Base-by-base conservation (phyloP, 2,797 vertebrate species). In the Helostoma temminkii region DNA sequence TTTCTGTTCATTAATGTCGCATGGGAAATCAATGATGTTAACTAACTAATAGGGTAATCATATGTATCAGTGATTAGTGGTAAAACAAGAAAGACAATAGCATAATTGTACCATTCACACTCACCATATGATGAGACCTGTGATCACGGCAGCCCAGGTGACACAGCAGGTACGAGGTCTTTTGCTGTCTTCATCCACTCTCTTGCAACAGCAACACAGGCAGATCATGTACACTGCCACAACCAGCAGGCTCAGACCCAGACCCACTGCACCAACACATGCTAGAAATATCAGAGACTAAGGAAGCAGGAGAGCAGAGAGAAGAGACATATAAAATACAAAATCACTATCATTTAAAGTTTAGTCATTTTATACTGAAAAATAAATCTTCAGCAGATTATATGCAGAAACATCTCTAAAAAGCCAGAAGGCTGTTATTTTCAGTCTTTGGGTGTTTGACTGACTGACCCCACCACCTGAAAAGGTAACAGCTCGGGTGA, bases 41-140 rank as follows among this genome's bases (percentile, higher is more conserved):
- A n/a, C n/a, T n/a, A n/a, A n/a, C n/a, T n/a, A n/a, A n/a, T 15
- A 37, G 32, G 7, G 24, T 54, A 14, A 22, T 42, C 11, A 32
- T 34, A 16, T 41, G 7, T n/a, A 21, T 54, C 32, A 34, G 34
- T 59, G 11, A 54, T 43, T 4, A 1, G 6, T 16, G 24, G 21
- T 45, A 42, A 34, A 46, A 53, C 0, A 30, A 18, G 3, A 64
- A 65, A 41, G 39, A 36, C 16, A 34, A 6, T 4, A 11, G 15
- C 0, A n/a, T 18, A 4, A 14, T 47, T 42, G 25, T 14, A 28
- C 11, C 21, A 18, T 36, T 61, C 12, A 39, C 21, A 92, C 97
- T 96, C 88, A 99, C 98, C 98, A 99, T 91, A 97, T 95, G 74
- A 96, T 3, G 34, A 98, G 95, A 30, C 96, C 96, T 0, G 96